Conservation (phyloP, 2,888 invertebrate species). For the Troides helena region DNA sequence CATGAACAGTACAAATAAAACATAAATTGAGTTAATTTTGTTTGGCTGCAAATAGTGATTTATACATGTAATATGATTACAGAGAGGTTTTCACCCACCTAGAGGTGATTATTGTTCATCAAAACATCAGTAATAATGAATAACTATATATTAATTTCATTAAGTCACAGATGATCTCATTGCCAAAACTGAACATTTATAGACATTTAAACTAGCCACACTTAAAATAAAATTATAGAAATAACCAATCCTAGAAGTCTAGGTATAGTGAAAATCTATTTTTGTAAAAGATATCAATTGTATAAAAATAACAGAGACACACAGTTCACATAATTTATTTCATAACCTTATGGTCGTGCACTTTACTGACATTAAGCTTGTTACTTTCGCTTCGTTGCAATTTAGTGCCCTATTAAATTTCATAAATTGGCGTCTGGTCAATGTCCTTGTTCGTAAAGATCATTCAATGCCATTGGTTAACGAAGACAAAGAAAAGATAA, state of each 20-base stretch:
- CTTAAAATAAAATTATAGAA: not conserved
- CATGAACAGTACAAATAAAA: too few relatives aligned
- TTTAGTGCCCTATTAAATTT: constrained; percentile 32
- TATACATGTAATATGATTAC: too few relatives aligned
- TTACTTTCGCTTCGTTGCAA: constrained; percentile 24
- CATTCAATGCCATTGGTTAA: constrained; percentile 62
- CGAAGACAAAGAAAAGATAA: constrained; percentile 58
- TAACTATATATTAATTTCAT: too few relatives aligned
- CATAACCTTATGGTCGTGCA: constrained; percentile 2
- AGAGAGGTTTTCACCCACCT: too few relatives aligned
- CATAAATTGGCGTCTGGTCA: constrained; percentile 57
- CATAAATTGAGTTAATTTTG: too few relatives aligned
- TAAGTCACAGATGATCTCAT: too few relatives aligned
- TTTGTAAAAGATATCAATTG: constrained; percentile 1
- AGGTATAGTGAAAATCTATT: constrained; percentile 16
- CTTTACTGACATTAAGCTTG: constrained; percentile 7
- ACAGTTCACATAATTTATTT: constrained; percentile 3
- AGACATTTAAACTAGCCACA: not conserved
- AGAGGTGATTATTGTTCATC: too few relatives aligned
- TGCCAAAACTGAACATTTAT: not conserved
- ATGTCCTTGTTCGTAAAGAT: constrained; percentile 52
- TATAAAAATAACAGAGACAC: constrained; percentile 10
- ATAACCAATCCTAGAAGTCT: not conserved
- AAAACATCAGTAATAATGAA: too few relatives aligned
- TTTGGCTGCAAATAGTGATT: too few relatives aligned